These are phyloP conservation scores for Hypomecis atomaria DNA, from an alignment of 2,888 invertebrate species.

Conservation along the genomic window DNA sequence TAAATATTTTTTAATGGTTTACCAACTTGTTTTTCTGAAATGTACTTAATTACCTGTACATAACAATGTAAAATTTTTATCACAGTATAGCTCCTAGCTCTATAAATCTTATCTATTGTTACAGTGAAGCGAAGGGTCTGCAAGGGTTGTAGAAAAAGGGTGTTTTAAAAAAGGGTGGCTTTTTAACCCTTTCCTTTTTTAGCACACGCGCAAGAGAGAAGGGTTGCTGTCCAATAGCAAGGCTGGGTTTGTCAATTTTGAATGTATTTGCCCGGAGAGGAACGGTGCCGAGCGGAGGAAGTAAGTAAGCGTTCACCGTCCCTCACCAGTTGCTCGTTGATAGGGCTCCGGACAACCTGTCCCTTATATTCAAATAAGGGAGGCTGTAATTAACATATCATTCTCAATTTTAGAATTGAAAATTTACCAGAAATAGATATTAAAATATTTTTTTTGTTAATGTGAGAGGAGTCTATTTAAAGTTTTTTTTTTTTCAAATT, in stretches of 20 bases:
- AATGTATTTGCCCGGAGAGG: constrained; percentile 69
- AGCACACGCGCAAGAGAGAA: constrained; percentile 81
- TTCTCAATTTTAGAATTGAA: not conserved
- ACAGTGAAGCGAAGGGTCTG: constrained; percentile 49
- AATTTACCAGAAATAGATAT: not conserved
- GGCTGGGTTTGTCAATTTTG: constrained; percentile 66
- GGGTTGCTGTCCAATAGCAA: constrained; percentile 75
- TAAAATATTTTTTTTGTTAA: not conserved
- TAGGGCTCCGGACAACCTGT: constrained; percentile 60
- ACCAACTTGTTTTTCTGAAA: not conserved
- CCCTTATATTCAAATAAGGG: constrained; percentile 48
- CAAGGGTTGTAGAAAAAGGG: constrained; percentile 63
- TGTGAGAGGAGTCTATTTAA: too few species aligned
- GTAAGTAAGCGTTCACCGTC: constrained; percentile 47
- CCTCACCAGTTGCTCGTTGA: constrained; percentile 62
- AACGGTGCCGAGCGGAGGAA: constrained; percentile 53
- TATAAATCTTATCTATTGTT: not conserved
- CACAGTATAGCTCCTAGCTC: not conserved
- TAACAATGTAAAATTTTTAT: too few species aligned
- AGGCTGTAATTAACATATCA: constrained; percentile 17
- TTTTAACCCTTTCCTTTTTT: constrained; percentile 81
- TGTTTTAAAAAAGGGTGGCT: constrained; percentile 70
- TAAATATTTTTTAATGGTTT: too few species aligned
- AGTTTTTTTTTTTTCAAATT: too few species aligned
- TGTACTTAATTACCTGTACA: too few species aligned